Conservation (phyloP, 2,113 vertebrate species). For the Oreochromis aureus region DNA sequence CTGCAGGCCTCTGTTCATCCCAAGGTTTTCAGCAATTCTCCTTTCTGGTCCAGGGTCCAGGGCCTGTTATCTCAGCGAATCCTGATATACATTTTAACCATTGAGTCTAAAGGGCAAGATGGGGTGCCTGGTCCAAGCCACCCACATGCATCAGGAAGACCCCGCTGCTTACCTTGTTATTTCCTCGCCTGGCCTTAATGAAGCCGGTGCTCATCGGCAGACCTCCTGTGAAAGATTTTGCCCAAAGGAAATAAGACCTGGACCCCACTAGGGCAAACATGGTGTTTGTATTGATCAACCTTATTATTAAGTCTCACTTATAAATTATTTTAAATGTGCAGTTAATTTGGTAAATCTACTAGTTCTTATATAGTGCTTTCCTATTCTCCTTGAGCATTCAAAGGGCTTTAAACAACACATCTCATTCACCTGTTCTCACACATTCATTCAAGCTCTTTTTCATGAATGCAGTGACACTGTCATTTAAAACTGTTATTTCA, state of each 20-base stretch:
- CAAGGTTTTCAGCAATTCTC: neutral
- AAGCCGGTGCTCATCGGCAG: neutral
- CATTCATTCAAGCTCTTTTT: neutral
- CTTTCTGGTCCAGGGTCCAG: slow-evolving; percentile 14
- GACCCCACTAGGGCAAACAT: neutral
- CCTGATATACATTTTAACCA: neutral
- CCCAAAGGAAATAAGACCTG: neutral
- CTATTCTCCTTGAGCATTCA: neutral
- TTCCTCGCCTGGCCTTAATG: neutral
- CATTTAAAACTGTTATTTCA: neutral
- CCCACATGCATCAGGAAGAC: slow-evolving; percentile 8
- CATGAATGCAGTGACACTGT: neutral
- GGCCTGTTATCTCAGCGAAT: neutral
- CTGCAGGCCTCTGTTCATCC: slow-evolving; percentile 39
- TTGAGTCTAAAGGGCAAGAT: neutral
- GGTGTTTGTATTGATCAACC: neutral
- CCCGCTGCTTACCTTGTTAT: neutral
- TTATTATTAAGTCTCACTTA: neutral
- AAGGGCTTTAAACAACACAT: neutral
- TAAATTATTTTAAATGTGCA: neutral
- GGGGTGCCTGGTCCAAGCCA: slow-evolving; percentile 8
- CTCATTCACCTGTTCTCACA: neutral
- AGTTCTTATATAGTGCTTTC: neutral
- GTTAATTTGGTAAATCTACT: neutral
- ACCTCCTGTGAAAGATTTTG: neutral